Conservation (phyloP, 2,113 vertebrate genomes). For the Mesembrinibis cayennensis region DNA sequence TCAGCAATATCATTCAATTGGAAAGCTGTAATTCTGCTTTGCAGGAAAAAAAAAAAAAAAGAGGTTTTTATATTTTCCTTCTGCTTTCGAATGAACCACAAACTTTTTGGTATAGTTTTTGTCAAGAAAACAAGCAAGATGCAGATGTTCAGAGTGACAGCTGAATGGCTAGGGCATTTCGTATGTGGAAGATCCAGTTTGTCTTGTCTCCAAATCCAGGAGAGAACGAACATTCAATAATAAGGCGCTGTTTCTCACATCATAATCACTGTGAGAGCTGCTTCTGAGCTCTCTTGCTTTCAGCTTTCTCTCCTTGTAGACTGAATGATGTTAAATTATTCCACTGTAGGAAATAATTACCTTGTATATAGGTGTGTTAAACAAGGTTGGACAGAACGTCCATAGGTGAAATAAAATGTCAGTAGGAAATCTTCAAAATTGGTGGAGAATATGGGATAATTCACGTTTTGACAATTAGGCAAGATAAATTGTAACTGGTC, state of each 20-base stretch:
- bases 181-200: not conserved
- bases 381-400: not conserved
- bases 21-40: not conserved
- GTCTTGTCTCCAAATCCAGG: not conserved
- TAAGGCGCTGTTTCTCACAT: not conserved
- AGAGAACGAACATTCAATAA: not conserved
- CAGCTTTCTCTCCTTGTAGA: not conserved
- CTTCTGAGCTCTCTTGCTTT: not conserved
- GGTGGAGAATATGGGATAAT: not conserved
- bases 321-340: not conserved
- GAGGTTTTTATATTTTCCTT: not conserved
- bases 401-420: not conserved
- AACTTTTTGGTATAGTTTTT: not conserved
- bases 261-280: not conserved
- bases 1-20: not conserved
- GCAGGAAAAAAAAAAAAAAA: not conserved
- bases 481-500: not conserved
- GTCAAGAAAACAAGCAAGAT: not conserved
- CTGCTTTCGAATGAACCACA: not conserved
- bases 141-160: not conserved
- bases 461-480: not conserved
- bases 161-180: not conserved
- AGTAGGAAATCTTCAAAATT: not conserved
- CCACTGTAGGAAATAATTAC: not conserved
- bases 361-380: not conserved